A percentile compares a stretch with the other conserved stretches of the same genome.
Conservation (phyloP, 1,140 invertebrate species). For the Scaptodrosophila lebanonensis region DNA sequence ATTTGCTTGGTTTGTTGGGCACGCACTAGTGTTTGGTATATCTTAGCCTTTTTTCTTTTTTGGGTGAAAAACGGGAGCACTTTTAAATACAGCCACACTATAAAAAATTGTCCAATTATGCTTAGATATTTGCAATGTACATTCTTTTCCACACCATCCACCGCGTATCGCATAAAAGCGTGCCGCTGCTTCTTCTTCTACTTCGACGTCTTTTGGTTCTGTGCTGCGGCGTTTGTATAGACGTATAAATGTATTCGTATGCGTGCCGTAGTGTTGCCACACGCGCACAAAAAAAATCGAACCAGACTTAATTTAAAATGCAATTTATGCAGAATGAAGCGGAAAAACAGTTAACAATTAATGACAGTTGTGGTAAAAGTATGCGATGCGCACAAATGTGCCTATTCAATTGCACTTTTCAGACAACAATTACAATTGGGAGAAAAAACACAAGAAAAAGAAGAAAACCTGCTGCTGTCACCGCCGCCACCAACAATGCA, state of each 20-base stretch:
- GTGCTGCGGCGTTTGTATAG: slow-evolving; percentile 50
- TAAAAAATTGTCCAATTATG: slow-evolving; percentile 10
- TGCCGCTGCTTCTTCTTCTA: slow-evolving; percentile 62
- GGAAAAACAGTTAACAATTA: too few species aligned
- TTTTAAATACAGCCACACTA: too few species aligned
- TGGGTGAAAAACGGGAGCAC: too few species aligned
- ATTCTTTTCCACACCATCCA: slow-evolving; percentile 42
- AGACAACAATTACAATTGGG: slow-evolving; percentile 9
- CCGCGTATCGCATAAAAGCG: slow-evolving; percentile 45
- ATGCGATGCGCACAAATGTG: too few species aligned
- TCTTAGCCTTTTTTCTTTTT: not conserved
- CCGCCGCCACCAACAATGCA: slow-evolving; percentile 34
- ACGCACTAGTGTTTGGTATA: slow-evolving; percentile 14
- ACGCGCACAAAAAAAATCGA: slow-evolving; percentile 24
- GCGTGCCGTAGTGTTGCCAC: slow-evolving; percentile 53
- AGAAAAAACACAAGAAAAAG: slow-evolving; percentile 24
- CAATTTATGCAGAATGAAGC: not conserved
- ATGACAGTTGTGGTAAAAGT: too few species aligned
- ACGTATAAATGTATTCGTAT: slow-evolving; percentile 36
- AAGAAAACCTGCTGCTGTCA: slow-evolving; percentile 49
- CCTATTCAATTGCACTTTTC: slow-evolving; percentile 12
- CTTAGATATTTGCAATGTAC: slow-evolving; percentile 18
- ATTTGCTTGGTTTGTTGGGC: slow-evolving; percentile 16
- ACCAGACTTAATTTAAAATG: slow-evolving; percentile 10
- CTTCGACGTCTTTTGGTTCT: slow-evolving; percentile 48